Conservation (phyloP, 2,888 invertebrate species). For the Mythimna impura region DNA sequence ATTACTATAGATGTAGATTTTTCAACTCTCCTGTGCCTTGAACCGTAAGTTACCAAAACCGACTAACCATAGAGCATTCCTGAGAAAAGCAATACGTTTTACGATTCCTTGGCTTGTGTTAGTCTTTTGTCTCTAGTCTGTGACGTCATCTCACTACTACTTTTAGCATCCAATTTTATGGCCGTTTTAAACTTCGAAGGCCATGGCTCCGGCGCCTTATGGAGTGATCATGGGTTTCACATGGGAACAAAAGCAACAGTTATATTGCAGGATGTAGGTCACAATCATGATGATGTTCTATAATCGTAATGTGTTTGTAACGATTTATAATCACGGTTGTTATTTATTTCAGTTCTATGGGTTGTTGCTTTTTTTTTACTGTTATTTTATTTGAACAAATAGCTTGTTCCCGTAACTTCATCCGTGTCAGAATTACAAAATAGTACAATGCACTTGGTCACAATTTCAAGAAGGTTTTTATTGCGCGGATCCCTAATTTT, state of each 20-base stretch:
- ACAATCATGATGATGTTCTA: constrained; percentile 28
- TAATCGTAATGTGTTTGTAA: constrained; percentile 11
- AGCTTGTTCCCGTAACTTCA: no score
- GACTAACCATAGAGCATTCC: constrained; percentile 76
- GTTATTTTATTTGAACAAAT: neutral
- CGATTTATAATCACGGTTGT: neutral
- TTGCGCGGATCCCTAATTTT: no score
- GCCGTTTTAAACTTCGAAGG: constrained; percentile 43
- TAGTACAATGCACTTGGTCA: no score
- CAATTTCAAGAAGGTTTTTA: no score
- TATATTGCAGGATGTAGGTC: constrained; percentile 45
- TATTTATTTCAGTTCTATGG: neutral
- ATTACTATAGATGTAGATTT: neutral
- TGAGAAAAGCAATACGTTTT: constrained; percentile 81
- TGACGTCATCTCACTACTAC: constrained; percentile 52
- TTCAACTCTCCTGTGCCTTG: constrained; percentile 40
- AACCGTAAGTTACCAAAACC: constrained; percentile 61
- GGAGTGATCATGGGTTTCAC: constrained; percentile 42
- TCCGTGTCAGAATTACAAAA: no score
- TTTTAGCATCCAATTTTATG: constrained; percentile 41
- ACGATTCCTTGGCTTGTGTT: constrained; percentile 73
- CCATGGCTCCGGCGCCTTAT: constrained; percentile 36
- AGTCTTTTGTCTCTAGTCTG: constrained; percentile 68
- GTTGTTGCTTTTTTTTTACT: neutral
- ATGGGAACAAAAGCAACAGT: constrained; percentile 42